These are phyloP conservation scores for Gobionotothen gibberifrons DNA, from an alignment of 2,797 vertebrate species.

Conservation along the genomic window DNA sequence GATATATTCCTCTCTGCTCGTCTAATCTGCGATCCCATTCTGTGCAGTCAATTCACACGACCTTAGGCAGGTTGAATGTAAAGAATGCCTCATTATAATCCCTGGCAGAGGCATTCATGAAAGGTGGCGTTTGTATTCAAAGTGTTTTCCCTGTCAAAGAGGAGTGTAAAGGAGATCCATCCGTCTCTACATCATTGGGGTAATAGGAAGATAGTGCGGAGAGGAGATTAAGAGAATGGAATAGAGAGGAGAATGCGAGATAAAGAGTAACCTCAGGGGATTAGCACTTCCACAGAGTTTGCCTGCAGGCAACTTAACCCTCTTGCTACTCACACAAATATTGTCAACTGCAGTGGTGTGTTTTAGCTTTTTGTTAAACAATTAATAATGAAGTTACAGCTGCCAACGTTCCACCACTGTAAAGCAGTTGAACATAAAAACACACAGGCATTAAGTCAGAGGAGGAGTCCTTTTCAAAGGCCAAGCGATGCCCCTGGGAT, in stretches of 20 bases:
- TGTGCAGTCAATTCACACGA: constrained; percentile 51
- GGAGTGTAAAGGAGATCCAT: constrained; percentile 55
- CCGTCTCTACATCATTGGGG: constrained; percentile 65
- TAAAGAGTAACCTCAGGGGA: constrained; percentile 64
- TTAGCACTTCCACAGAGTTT: constrained; percentile 47
- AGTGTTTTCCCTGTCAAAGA: constrained; percentile 69
- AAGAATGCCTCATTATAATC: constrained; percentile 63
- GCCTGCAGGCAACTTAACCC: constrained; percentile 46
- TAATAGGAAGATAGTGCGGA: constrained; percentile 65
- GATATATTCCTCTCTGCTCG: constrained; percentile 46
- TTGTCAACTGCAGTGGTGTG: constrained; percentile 20
- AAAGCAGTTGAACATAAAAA: constrained; percentile 18
- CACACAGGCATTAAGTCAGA: constrained; percentile 12
- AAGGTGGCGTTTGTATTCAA: constrained; percentile 74
- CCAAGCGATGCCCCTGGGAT: constrained; percentile 21
- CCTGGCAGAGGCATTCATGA: constrained; percentile 50
- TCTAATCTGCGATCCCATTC: constrained; percentile 60
- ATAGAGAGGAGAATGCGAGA: constrained; percentile 43
- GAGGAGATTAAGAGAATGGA: constrained; percentile 60
- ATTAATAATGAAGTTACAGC: constrained; percentile 20
- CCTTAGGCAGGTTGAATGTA: constrained; percentile 57
- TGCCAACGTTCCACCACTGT: constrained; percentile 27
- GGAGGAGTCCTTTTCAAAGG: constrained; percentile 6
- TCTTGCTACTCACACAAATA: constrained; percentile 27
- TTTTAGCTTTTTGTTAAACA: constrained; percentile 32